phyloP scores from a whole-genome alignment of 2,888 invertebrate genomes.

The Pheosia tremula region DNA sequence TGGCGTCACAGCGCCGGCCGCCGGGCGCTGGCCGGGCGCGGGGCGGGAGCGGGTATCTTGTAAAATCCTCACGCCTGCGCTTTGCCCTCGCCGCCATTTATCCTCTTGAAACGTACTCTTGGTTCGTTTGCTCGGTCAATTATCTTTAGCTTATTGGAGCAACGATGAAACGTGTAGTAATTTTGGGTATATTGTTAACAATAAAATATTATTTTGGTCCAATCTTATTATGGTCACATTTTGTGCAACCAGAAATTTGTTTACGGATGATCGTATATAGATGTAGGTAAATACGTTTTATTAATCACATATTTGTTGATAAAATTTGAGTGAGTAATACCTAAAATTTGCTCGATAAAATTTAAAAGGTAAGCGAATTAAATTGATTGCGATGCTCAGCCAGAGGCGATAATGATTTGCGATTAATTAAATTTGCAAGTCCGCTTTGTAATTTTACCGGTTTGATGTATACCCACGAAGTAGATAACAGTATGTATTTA shows the following conservation, averaged over 20 bases:
- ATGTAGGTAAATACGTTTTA: neutral
- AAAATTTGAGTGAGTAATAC: conserved; percentile 45
- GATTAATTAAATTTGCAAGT: conserved; percentile 56
- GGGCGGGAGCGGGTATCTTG: conserved; percentile 61
- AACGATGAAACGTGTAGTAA: conserved; percentile 40
- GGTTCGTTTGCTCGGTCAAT: conserved; percentile 74
- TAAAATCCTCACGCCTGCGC: conserved; percentile 68
- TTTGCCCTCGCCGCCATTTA: conserved; percentile 57
- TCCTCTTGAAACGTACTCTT: conserved; percentile 67
- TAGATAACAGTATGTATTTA: conserved; percentile 15
- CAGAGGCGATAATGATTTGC: conserved; percentile 56
- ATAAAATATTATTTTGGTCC: neutral
- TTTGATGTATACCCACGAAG: conserved; percentile 23
- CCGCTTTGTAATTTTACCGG: conserved; percentile 39
- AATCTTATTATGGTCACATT: no score
- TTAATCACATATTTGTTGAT: conserved; percentile 22
- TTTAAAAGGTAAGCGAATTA: conserved; percentile 53
- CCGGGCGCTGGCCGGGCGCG: conserved; percentile 57
- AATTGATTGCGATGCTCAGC: conserved; percentile 56
- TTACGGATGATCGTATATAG: no score
- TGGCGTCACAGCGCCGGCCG: conserved; percentile 51
- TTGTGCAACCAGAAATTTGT: no score
- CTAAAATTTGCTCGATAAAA: conserved; percentile 45
- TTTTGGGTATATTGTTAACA: neutral
- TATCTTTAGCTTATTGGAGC: conserved; percentile 65